phyloP scores from a whole-genome alignment of 2,797 vertebrate species.

The Sylvilagus floridanus region DNA sequence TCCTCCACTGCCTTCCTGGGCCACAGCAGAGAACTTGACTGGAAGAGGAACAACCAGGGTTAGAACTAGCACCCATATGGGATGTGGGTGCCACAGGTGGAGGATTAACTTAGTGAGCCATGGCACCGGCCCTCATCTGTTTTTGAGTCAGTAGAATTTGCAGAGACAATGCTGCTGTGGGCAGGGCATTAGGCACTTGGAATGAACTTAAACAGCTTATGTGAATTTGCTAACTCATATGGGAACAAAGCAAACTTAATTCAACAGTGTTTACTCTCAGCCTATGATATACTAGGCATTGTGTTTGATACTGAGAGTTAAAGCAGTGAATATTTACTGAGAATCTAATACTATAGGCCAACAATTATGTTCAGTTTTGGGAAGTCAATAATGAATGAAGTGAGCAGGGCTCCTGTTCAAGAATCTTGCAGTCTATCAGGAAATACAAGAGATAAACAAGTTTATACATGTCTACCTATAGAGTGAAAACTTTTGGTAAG shows the following conservation, averaged over 20 bases:
- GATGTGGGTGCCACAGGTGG: too few relatives aligned
- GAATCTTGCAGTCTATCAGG: not conserved
- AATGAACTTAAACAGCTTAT: not conserved
- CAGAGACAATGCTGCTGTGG: not conserved
- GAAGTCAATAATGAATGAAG: not conserved
- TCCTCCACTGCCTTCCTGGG: too few relatives aligned
- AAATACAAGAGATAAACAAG: not conserved
- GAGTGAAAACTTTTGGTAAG: not conserved
- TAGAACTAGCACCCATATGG: too few relatives aligned
- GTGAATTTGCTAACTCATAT: not conserved
- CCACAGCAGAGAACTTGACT: too few relatives aligned
- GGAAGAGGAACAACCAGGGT: too few relatives aligned
- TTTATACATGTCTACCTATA: not conserved
- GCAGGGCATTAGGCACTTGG: not conserved
- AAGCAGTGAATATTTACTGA: conserved; percentile 32
- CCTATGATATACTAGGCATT: not conserved
- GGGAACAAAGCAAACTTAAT: conserved; percentile 27
- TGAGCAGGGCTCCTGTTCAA: not conserved
- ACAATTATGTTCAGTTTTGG: not conserved
- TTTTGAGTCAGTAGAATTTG: not conserved
- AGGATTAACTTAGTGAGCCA: too few relatives aligned
- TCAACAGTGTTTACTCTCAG: conserved; percentile 7
- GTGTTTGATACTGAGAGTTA: not conserved
- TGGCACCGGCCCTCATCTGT: too few relatives aligned
- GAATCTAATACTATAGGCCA: not conserved